Conservation (phyloP, 2,797 vertebrate genomes). For the Ptychobarbus kaznakovi region DNA sequence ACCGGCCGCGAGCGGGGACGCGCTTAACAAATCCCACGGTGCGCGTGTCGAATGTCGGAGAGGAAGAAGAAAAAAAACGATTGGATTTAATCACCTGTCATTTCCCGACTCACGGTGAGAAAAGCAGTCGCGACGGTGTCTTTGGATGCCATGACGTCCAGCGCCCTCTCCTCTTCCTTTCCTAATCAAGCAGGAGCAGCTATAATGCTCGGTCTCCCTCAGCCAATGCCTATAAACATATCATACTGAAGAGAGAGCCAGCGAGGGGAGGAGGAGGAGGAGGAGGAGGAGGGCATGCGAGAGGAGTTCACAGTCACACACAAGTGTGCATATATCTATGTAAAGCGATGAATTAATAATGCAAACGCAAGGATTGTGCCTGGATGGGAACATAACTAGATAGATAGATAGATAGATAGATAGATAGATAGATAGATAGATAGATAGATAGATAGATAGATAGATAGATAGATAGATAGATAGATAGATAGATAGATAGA, state of each 20-base stretch:
- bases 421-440: neutral
- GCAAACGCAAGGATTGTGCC: constrained; percentile 4
- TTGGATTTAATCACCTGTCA: constrained; percentile 73
- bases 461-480: neutral
- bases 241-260: constrained; percentile 54
- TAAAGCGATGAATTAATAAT: constrained; percentile 30
- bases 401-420: neutral
- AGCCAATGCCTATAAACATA: constrained; percentile 62
- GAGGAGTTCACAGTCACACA: constrained; percentile 45
- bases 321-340: constrained; percentile 31
- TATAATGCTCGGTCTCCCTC: constrained; percentile 62
- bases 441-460: neutral
- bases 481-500: neutral
- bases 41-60: neutral
- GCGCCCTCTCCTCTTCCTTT: constrained; percentile 54
- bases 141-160: constrained; percentile 76
- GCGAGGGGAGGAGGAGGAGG: neutral
- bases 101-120: constrained; percentile 75
- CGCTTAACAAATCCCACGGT: constrained; percentile 10
- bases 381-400: neutral
- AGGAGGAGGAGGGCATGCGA: constrained; percentile 44
- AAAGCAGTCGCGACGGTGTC: constrained; percentile 72
- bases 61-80: constrained; percentile 14
- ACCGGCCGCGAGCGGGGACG: constrained; percentile 3
- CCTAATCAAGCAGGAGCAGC: constrained; percentile 64